Conservation (phyloP, 92 coral and sea anemone genomes). For the Micromussa lordhowensis region DNA sequence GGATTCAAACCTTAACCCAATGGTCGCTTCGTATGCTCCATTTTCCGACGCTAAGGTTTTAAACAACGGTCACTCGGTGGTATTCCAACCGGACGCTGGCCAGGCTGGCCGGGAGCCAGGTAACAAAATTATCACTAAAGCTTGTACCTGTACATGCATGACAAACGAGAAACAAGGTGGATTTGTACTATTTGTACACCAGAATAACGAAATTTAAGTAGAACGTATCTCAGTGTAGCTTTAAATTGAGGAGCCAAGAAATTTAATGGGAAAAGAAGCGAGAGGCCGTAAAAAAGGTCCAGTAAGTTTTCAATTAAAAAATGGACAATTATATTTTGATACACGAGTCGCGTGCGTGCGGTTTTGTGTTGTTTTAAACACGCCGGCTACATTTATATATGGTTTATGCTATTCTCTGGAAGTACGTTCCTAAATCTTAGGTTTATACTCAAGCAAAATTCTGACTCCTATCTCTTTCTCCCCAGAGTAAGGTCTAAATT, state of each 20-base stretch:
- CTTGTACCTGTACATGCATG: background rate
- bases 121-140: background rate
- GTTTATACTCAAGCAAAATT: background rate
- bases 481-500: background rate
- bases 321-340: background rate
- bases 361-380: background rate
- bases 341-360: background rate
- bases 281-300: background rate
- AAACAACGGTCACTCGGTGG: constrained; percentile 65
- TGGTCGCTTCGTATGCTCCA: constrained; percentile 29
- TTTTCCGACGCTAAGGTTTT: constrained; percentile 19
- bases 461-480: background rate
- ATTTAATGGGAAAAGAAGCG: background rate
- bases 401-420: background rate
- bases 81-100: constrained; percentile 10
- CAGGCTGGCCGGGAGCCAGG: constrained; percentile 20
- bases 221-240: background rate
- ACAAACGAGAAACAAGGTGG: background rate
- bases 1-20: constrained; percentile 61
- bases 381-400: background rate
- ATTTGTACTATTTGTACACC: background rate
- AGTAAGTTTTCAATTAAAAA: background rate
- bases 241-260: background rate
- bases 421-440: background rate
- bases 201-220: background rate